Percentiles rank a stretch among this genome's conserved stretches.
phyloP scores from a whole-genome alignment of 2,888 invertebrate species.

The Gerris lacustris region DNA sequence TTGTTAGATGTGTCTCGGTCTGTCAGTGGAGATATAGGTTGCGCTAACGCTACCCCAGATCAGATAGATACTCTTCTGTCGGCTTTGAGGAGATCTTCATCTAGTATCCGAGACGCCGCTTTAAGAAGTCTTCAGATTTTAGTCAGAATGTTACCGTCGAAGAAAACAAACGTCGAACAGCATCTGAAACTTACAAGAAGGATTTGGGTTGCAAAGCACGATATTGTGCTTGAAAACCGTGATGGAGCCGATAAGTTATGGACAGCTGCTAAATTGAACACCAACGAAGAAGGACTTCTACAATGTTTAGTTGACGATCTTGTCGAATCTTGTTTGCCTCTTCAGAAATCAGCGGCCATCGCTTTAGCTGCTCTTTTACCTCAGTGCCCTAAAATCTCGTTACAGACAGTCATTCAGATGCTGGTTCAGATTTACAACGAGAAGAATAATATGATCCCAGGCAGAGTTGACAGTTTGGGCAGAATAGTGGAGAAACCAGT shows the following conservation, averaged over 20 bases:
- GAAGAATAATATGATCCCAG: conserved; percentile 66
- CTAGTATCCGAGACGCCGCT: conserved; percentile 66
- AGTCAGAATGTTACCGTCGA: conserved; percentile 47
- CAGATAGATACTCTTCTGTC: conserved; percentile 66
- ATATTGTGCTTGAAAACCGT: conserved; percentile 61
- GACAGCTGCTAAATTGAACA: conserved; percentile 43
- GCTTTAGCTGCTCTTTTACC: conserved; percentile 60
- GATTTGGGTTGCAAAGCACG: conserved; percentile 73
- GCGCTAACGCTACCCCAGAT: conserved; percentile 48
- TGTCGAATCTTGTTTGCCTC: conserved; percentile 65
- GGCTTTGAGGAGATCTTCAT: conserved; percentile 57
- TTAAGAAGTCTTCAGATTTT: conserved; percentile 57
- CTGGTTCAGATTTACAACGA: conserved; percentile 63
- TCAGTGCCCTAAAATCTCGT: conserved; percentile 36
- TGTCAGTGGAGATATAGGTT: conserved; percentile 53
- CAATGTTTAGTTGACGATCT: conserved; percentile 54
- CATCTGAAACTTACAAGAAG: conserved; percentile 51
- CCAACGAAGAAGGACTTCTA: conserved; percentile 42
- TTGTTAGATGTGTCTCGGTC: conserved; percentile 66
- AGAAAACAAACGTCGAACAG: conserved; percentile 46
- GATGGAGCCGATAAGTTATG: conserved; percentile 51
- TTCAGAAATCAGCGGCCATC: conserved; percentile 70
- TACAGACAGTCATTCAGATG: conserved; percentile 30
- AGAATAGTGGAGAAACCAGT: conserved; percentile 70
- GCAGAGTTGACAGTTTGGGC: conserved; percentile 81